Base-by-base conservation (phyloP, 1,140 invertebrate genomes). In the Megalonaias nervosa region DNA sequence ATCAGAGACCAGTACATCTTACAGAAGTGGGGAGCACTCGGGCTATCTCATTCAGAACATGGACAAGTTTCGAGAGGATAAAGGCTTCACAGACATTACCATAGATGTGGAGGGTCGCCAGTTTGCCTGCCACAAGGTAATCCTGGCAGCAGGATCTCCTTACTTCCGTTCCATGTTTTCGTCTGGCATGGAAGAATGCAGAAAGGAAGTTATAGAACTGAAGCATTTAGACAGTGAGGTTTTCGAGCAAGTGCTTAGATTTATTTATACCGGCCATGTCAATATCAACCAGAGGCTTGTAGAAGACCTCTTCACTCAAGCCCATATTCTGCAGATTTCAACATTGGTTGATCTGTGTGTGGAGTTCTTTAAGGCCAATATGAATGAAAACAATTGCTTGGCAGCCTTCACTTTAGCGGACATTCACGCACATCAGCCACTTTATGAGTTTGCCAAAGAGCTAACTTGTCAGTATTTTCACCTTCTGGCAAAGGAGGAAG, bases 121-220 rank as follows among this genome's bases (percentile, higher is more conserved):
- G 38, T 89, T 88, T 71, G 84, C 85, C 1, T 87, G 88, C 75
- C 88, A 89, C 66, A 85, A 85, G 57, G 84, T 88, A 19, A 83
- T 89, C 23, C 78, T 89, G 16, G 86, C 87, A 56, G 86, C 87
- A 61, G 87, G 87, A 4, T 88, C 88, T 6, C 75, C 85, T 6
- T 89, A 89, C 61, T 89, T 89, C 68, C 76, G 83, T 74, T 86
- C 86, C 5, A 89, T 89, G 88, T 89, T 89, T 77, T 82, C 84
- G 6, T 88, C 86, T 16, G 87, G 87, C 14, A 89, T 89, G 88
- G 86, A 86, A 61, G 88, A 89, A 67, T 86, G 86, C 67, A 73
- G 82, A 12, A 87, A 88, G 74, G 83, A 82, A 48, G 77, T 79
- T 3, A 84, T 89, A 26, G 82, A 85, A 19, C 78, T 89, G 26